These are phyloP conservation scores for Thinocorus orbignyianus DNA, from an alignment of 2,113 vertebrate species.

Conservation along the genomic window DNA sequence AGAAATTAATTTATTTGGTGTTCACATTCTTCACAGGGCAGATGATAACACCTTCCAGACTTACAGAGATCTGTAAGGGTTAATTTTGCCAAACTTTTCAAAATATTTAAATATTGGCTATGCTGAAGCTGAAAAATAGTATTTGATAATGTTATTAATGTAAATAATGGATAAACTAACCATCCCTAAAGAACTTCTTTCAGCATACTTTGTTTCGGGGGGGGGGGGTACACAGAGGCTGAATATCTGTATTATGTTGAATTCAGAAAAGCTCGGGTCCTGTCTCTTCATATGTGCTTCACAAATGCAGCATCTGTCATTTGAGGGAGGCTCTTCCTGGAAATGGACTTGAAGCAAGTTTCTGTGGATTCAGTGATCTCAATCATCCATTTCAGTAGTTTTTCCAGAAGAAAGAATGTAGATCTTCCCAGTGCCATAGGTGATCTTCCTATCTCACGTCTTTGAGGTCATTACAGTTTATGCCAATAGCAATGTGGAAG, in stretches of 20 bases:
- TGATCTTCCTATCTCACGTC: neutral
- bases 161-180: neutral
- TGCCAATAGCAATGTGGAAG: neutral
- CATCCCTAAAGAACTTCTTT: neutral
- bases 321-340: accelerated
- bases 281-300: neutral
- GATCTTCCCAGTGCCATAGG: neutral
- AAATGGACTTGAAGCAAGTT: neutral
- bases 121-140: neutral
- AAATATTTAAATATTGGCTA: neutral
- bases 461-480: neutral
- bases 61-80: neutral
- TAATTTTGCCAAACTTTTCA: neutral
- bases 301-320: neutral
- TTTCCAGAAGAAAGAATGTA: neutral
- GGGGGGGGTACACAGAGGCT: neutral
- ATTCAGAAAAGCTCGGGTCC: neutral
- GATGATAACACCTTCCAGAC: neutral
- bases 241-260: neutral
- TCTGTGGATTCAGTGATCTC: neutral
- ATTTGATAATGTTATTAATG: neutral
- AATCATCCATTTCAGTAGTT: neutral
- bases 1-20: neutral
- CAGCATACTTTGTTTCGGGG: neutral
- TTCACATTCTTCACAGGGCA: neutral